Conservation (phyloP, 2,113 vertebrate species). For the Spea bombifrons region DNA sequence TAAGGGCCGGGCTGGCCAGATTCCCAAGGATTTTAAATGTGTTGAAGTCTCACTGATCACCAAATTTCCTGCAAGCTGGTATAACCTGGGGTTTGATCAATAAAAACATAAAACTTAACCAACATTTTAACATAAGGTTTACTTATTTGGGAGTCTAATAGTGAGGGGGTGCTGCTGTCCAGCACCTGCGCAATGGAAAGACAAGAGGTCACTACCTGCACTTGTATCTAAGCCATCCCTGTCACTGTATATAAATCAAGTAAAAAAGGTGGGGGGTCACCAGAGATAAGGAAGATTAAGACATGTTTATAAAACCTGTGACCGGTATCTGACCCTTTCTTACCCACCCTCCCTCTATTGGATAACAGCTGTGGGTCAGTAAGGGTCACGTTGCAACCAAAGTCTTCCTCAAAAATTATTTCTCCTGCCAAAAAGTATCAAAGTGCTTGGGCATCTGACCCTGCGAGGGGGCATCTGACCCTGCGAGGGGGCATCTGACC, state of each 20-base stretch:
- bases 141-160: too few species aligned
- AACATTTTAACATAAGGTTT: too few species aligned
- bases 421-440: constrained; percentile 51
- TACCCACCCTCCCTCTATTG: constrained; percentile 22
- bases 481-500: background rate
- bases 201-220: constrained; percentile 19
- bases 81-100: too few species aligned
- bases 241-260: too few species aligned
- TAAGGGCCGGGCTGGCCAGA: too few species aligned
- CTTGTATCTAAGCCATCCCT: too few species aligned
- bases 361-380: constrained; percentile 39
- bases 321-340: constrained; percentile 46
- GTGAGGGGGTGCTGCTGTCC: too few species aligned
- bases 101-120: too few species aligned
- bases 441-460: constrained; percentile 45
- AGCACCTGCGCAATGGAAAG: background rate
- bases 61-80: too few species aligned
- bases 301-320: constrained; percentile 38
- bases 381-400: constrained; percentile 20
- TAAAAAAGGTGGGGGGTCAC: background rate
- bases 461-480: constrained; percentile 34
- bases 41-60: too few species aligned
- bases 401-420: constrained; percentile 41
- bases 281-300: constrained; percentile 11
- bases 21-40: too few species aligned